Conservation (phyloP, 2,113 vertebrate species). For the Odocoileus hemionus region DNA sequence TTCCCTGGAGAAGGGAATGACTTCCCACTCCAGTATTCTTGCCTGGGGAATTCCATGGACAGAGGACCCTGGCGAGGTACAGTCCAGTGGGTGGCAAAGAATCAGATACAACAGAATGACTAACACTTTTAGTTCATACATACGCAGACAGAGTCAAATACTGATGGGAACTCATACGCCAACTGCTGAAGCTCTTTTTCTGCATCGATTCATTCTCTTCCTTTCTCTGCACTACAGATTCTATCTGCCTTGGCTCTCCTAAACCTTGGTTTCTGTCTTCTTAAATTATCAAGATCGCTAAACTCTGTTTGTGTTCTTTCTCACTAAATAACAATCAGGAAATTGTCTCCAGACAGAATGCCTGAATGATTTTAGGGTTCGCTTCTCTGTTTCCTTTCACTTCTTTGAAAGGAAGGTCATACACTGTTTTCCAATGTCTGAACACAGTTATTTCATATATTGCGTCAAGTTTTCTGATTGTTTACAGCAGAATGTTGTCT, state of each 20-base stretch:
- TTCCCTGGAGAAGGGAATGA: neutral
- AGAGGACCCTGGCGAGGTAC: neutral
- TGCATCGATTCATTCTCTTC: neutral
- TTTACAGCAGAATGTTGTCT: neutral
- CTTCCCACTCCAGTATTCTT: neutral
- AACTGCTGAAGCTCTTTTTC: neutral
- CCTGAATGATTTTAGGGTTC: neutral
- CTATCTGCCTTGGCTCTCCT: neutral
- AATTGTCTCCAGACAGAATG: neutral
- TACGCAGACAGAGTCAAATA: neutral
- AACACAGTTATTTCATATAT: neutral
- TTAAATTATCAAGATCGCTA: slow-evolving; percentile 3
- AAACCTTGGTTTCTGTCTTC: slow-evolving; percentile 23
- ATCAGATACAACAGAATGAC: neutral
- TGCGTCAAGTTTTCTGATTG: neutral
- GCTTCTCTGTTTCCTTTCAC: neutral
- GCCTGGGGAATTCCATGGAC: neutral
- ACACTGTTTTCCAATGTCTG: neutral
- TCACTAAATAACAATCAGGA: neutral
- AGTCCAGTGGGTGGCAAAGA: neutral
- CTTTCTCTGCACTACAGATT: neutral
- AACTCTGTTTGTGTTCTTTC: neutral
- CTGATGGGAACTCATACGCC: neutral
- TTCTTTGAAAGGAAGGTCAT: neutral
- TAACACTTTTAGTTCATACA: neutral